These are phyloP conservation scores for Gambelia wislizenii DNA, from an alignment of 2,797 vertebrate species.

Conservation along the genomic window DNA sequence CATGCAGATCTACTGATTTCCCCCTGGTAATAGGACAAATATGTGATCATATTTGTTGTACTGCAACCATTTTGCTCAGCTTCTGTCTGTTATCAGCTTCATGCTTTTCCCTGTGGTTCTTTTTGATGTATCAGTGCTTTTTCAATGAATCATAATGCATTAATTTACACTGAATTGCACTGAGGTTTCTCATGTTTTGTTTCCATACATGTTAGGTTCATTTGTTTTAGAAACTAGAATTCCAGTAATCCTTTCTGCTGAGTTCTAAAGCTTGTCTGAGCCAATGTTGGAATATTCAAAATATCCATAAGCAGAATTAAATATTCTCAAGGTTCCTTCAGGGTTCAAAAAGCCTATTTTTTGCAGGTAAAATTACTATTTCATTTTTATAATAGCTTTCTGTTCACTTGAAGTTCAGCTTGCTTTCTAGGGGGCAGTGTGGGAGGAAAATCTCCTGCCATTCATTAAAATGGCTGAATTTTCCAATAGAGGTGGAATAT, in stretches of 20 bases:
- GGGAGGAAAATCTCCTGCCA: neutral
- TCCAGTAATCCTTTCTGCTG: slow-evolving; percentile 9
- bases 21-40: neutral
- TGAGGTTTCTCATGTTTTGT: slow-evolving; percentile 37
- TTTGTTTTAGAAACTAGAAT: slow-evolving; percentile 35
- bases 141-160: neutral
- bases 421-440: no score
- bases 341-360: slow-evolving; percentile 12
- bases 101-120: neutral
- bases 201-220: slow-evolving; percentile 8
- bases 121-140: slow-evolving; percentile 12
- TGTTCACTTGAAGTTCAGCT: neutral
- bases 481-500: neutral
- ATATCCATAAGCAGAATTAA: neutral
- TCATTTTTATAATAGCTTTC: slow-evolving; percentile 10
- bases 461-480: neutral
- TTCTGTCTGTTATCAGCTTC: slow-evolving; percentile 1
- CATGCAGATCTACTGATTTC: neutral
- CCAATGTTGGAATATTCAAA: slow-evolving; percentile 6
- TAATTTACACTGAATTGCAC: slow-evolving; percentile 15
- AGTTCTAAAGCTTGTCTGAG: neutral
- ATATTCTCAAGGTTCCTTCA: slow-evolving; percentile 9
- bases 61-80: neutral
- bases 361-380: slow-evolving; percentile 14
- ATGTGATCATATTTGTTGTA: neutral